A percentile compares a stretch with the other conserved stretches of the same genome.
Conservation (phyloP, 2,888 invertebrate genomes). For the Arctia plantaginis region DNA sequence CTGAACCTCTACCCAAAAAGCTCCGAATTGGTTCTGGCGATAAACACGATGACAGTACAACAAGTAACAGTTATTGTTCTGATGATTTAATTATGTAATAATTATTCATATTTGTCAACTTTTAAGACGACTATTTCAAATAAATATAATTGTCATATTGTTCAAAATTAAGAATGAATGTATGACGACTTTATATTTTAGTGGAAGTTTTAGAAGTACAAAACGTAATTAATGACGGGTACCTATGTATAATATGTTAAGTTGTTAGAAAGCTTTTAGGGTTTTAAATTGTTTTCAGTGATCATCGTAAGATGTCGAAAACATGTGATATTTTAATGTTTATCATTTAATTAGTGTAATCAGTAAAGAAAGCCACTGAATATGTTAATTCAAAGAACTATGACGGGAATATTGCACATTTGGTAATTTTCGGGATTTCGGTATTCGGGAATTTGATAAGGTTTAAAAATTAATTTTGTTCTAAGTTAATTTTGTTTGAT, state of each 20-base stretch:
- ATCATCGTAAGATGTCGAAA: slow-evolving; percentile 28
- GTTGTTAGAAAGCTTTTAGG: slow-evolving; percentile 38
- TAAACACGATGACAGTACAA: slow-evolving; percentile 64
- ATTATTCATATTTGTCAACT: slow-evolving; percentile 37
- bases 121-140: slow-evolving; percentile 38
- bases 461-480: neutral
- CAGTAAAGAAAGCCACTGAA: slow-evolving; percentile 2
- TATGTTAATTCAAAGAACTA: slow-evolving; percentile 4
- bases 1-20: slow-evolving; percentile 76
- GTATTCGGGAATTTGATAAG: no score
- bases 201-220: slow-evolving; percentile 25
- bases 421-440: neutral
- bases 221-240: slow-evolving; percentile 41
- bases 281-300: slow-evolving; percentile 34
- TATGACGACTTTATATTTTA: slow-evolving; percentile 34
- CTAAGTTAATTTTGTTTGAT: neutral
- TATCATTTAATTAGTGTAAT: slow-evolving; percentile 21
- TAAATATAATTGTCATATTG: slow-evolving; percentile 37
- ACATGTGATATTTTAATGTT: slow-evolving; percentile 51
- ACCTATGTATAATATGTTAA: slow-evolving; percentile 31
- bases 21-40: slow-evolving; percentile 55
- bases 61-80: slow-evolving; percentile 68
- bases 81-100: slow-evolving; percentile 51
- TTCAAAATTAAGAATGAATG: slow-evolving; percentile 38
- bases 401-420: neutral